Percentiles rank a stretch among this genome's conserved stretches.
phyloP scores from a whole-genome alignment of 2,113 vertebrate species.

The Amazona guildingii region DNA sequence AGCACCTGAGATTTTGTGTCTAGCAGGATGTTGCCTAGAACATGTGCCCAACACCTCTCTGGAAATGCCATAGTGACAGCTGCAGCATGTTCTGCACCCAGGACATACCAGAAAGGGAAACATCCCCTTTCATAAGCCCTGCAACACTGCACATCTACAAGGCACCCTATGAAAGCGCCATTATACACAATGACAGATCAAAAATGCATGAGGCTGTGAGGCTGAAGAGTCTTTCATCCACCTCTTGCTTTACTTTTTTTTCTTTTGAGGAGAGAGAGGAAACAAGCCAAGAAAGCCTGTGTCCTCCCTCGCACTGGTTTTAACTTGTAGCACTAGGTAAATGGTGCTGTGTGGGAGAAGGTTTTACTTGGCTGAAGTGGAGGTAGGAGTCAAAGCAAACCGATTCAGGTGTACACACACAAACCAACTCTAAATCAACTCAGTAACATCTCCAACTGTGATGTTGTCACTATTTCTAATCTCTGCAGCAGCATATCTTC shows the following conservation, averaged over 20 bases:
- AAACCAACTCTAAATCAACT: background rate
- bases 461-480: background rate
- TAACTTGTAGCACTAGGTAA: background rate
- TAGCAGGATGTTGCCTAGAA: background rate
- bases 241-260: background rate
- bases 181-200: background rate
- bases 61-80: background rate
- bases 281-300: background rate
- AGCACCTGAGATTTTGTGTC: background rate
- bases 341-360: background rate
- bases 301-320: background rate
- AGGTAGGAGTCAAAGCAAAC: background rate
- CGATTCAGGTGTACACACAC: background rate
- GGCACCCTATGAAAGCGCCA: background rate
- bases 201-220: background rate
- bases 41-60: background rate
- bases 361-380: background rate
- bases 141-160: background rate
- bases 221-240: background rate
- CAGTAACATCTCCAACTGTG: background rate
- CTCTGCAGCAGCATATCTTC: background rate
- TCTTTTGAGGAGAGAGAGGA: background rate
- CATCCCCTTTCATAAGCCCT: background rate
- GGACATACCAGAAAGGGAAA: background rate
- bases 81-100: background rate